Conservation (phyloP, 2,113 vertebrate genomes). For the Platichthys stellatus region DNA sequence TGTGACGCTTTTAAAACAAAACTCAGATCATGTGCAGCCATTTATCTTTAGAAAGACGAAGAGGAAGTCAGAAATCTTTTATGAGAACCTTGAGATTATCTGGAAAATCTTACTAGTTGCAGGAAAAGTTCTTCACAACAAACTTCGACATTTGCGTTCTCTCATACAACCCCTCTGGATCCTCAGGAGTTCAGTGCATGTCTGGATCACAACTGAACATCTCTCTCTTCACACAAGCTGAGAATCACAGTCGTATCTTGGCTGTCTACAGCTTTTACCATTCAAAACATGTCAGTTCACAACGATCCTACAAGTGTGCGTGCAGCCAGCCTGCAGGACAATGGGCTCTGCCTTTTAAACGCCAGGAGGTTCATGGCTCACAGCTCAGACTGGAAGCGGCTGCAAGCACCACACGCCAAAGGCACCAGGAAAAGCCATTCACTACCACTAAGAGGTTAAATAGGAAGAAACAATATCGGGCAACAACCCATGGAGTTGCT, state of each 20-base stretch:
- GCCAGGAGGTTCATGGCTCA: conserved; percentile 36
- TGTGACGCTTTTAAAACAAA: conserved; percentile 10
- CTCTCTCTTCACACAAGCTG: too few species aligned
- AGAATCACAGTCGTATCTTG: not conserved
- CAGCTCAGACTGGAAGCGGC: conserved; percentile 54
- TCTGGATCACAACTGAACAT: too few species aligned
- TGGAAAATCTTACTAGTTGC: too few species aligned
- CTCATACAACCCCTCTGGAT: too few species aligned
- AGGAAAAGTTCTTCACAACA: too few species aligned
- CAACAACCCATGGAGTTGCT: conserved; percentile 16
- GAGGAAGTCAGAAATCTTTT: not conserved
- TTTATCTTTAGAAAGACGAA: conserved; percentile 26
- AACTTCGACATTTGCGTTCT: too few species aligned
- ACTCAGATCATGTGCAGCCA: conserved; percentile 27
- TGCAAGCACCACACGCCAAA: conserved; percentile 43
- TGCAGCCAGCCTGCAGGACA: conserved; percentile 19
- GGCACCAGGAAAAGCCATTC: conserved; percentile 36
- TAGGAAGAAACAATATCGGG: conserved; percentile 49
- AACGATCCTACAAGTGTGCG: conserved; percentile 13
- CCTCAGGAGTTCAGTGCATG: too few species aligned
- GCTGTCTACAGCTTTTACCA: conserved; percentile 17
- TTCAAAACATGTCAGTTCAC: conserved; percentile 13
- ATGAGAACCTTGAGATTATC: not conserved
- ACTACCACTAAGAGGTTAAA: conserved; percentile 31
- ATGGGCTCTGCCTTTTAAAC: not conserved